These are phyloP conservation scores for Chymomyza procnemis DNA, from an alignment of 2,888 invertebrate species.

Conservation along the genomic window DNA sequence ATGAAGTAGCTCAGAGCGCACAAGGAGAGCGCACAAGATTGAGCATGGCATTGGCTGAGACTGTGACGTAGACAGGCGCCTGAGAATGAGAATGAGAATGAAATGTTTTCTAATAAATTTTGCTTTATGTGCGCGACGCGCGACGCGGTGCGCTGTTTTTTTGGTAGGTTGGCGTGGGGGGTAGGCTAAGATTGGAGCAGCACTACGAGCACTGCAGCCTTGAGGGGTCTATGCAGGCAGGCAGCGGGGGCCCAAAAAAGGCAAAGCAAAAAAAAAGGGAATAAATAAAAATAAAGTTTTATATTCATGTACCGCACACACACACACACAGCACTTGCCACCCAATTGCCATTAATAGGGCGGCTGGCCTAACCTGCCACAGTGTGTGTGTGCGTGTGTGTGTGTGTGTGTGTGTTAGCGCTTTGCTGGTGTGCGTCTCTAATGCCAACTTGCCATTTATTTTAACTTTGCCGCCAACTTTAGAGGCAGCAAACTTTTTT, in stretches of 20 bases:
- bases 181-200: conserved; percentile 7
- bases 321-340: conserved; percentile 57
- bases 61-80: conserved; percentile 11
- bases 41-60: not conserved
- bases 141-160: conserved; percentile 35
- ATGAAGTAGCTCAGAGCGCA: conserved; percentile 59
- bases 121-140: conserved; percentile 76
- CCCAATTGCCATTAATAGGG: conserved; percentile 77
- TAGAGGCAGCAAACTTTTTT: conserved; percentile 57
- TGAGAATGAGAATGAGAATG: conserved; percentile 57
- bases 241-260: not conserved
- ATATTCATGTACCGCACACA: conserved; percentile 68
- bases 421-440: conserved; percentile 59
- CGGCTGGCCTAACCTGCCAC: conserved; percentile 24
- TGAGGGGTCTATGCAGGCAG: not conserved
- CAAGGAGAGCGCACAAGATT: not conserved
- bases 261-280: conserved; percentile 55
- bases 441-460: conserved; percentile 72
- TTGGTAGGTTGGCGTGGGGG: not conserved
- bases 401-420: conserved; percentile 6
- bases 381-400: conserved; percentile 27
- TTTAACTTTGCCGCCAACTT: conserved; percentile 71
- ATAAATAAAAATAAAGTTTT: conserved; percentile 72
- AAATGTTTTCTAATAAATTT: conserved; percentile 79
- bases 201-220: conserved; percentile 19